Evolutionary conservation across 2,113 vertebrate genomes (phyloP).

Genomic region (Catagonus wagneri): DNA sequence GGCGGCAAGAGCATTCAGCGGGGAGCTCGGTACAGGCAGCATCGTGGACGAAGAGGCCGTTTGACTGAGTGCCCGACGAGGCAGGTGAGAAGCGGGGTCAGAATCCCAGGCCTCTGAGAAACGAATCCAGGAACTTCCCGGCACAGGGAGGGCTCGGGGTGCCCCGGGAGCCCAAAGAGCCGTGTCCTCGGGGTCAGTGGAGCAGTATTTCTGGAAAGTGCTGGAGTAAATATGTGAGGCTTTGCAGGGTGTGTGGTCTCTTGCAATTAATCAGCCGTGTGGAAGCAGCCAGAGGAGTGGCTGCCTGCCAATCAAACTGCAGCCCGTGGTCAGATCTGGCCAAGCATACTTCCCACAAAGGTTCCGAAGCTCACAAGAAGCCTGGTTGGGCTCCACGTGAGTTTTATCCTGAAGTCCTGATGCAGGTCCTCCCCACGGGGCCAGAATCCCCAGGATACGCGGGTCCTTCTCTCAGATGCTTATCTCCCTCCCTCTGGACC

Average conservation of each 20-base stretch:
- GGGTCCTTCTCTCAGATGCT: neutral
- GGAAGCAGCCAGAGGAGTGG: accelerated
- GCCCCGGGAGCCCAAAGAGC: neutral
- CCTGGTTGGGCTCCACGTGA: accelerated
- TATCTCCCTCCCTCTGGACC: neutral
- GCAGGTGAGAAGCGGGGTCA: neutral
- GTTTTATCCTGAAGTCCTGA: neutral
- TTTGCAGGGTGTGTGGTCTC: accelerated
- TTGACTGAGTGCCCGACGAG: neutral
- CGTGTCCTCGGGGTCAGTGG: neutral
- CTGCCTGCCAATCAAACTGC: neutral
- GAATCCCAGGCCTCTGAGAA: neutral
- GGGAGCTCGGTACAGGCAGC: neutral
- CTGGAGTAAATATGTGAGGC: accelerated
- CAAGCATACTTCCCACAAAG: neutral
- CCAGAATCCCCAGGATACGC: neutral
- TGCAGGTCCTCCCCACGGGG: accelerated
- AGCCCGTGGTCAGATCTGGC: neutral
- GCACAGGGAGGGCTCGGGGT: too few species aligned
- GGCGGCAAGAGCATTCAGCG: accelerated
- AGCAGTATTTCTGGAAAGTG: neutral
- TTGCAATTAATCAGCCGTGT: neutral
- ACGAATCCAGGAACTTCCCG: accelerated
- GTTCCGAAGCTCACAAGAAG: neutral
- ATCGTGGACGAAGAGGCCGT: too few species aligned